Percentiles rank a stretch among this genome's conserved stretches.
phyloP scores from a whole-genome alignment of 2,888 invertebrate genomes.

The Pristionchus fissidentatus region DNA sequence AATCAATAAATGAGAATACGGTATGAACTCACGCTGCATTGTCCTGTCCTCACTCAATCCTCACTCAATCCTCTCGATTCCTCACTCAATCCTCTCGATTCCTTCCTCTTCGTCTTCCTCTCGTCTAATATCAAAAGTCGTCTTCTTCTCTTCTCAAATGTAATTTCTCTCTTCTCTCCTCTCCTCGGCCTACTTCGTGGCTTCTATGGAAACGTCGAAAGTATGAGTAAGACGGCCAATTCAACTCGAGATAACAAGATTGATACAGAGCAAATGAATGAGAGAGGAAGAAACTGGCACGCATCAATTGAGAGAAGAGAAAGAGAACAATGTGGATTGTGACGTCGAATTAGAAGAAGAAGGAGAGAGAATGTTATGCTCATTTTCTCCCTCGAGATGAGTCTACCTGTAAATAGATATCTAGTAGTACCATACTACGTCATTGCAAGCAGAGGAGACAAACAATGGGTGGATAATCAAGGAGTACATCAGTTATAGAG shows the following conservation, averaged over 20 bases:
- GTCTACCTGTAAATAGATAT: too few relatives aligned
- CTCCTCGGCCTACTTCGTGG: not conserved
- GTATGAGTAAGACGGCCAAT: not conserved
- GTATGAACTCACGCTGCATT: conserved; percentile 12
- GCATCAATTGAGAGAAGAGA: not conserved
- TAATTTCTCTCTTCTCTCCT: conserved; percentile 4
- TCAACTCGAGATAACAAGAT: not conserved
- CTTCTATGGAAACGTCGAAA: conserved; percentile 33
- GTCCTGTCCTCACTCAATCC: not conserved
- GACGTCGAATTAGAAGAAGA: not conserved
- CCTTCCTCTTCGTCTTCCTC: not conserved
- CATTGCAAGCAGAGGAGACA: too few relatives aligned
- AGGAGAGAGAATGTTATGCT: not conserved
- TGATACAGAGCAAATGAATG: not conserved
- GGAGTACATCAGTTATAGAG: too few relatives aligned
- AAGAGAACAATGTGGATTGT: not conserved
- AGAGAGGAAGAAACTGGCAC: not conserved
- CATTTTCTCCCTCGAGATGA: not conserved
- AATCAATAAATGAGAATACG: not conserved
- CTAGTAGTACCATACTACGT: too few relatives aligned
- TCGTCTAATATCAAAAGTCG: too few relatives aligned
- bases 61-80: not conserved
- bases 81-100: not conserved
- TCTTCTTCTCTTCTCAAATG: conserved; percentile 3
- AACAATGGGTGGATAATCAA: too few relatives aligned